Percentiles rank a stretch among this genome's conserved stretches.
phyloP scores from a whole-genome alignment of 2,113 vertebrate genomes.

The Chaetura pelagica region DNA sequence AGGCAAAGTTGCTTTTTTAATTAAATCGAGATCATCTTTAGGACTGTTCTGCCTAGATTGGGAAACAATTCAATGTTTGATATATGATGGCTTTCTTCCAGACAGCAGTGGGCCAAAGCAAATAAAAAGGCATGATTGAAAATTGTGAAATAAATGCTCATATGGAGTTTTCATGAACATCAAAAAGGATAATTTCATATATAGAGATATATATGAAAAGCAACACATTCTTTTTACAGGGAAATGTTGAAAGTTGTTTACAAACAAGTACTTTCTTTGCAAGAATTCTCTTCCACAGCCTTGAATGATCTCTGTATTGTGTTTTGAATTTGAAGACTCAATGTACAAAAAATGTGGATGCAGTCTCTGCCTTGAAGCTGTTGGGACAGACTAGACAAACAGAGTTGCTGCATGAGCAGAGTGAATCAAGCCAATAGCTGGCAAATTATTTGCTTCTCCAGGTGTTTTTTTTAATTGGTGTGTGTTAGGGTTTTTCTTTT shows the following conservation, averaged over 20 bases:
- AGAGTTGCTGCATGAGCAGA: not conserved
- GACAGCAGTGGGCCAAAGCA: not conserved
- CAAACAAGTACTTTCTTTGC: not conserved
- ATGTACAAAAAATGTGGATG: not conserved
- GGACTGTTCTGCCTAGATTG: not conserved
- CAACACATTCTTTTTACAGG: not conserved
- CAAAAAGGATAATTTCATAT: not conserved
- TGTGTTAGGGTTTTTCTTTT: too few relatives aligned
- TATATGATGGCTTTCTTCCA: not conserved
- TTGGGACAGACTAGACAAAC: not conserved
- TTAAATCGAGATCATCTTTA: not conserved
- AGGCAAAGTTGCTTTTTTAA: constrained; percentile 1
- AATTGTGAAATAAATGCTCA: not conserved
- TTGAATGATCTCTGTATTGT: fast-evolving
- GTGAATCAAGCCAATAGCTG: not conserved
- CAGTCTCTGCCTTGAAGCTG: not conserved
- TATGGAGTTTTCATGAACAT: not conserved
- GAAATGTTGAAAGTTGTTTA: not conserved
- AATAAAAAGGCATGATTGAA: constrained; percentile 20
- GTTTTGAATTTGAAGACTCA: not conserved
- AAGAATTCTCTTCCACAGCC: not conserved
- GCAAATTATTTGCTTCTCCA: not conserved
- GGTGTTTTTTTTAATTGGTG: not conserved
- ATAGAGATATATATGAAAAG: not conserved
- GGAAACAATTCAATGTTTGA: not conserved